Evolutionary conservation across 2,113 vertebrate genomes (phyloP).

Genomic region (Microcebus jonahi): DNA sequence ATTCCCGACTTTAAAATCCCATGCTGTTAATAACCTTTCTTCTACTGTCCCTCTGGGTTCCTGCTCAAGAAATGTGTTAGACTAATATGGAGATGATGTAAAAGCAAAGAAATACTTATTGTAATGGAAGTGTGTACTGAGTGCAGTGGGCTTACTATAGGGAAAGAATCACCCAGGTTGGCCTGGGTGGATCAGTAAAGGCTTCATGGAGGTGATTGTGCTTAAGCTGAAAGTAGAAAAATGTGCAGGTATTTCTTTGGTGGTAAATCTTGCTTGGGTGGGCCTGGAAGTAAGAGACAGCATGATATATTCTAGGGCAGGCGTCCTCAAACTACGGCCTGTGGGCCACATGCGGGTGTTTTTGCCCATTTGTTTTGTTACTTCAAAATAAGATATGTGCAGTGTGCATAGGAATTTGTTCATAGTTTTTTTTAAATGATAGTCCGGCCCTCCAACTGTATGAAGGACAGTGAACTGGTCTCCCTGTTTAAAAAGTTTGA

Average conservation of each 20-base stretch:
- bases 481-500: too few species aligned
- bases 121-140: neutral
- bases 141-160: neutral
- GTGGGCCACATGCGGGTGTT: too few species aligned
- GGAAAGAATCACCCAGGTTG: neutral
- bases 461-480: too few species aligned
- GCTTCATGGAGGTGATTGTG: neutral
- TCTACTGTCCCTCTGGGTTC: neutral
- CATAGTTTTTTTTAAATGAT: too few species aligned
- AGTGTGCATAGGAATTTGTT: too few species aligned
- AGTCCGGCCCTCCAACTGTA: too few species aligned
- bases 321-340: too few species aligned
- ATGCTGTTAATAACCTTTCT: neutral
- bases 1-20: neutral
- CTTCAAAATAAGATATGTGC: too few species aligned
- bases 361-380: too few species aligned
- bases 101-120: neutral
- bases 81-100: neutral
- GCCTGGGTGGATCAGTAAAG: neutral
- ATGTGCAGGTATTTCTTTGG: neutral
- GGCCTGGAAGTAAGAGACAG: neutral
- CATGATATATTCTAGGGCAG: neutral
- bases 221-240: conserved; percentile 21
- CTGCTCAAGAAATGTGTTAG: neutral
- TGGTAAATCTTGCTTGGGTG: conserved; percentile 29